phyloP scores from a whole-genome alignment of 1,140 invertebrate genomes.

The Drosophila cardini region DNA sequence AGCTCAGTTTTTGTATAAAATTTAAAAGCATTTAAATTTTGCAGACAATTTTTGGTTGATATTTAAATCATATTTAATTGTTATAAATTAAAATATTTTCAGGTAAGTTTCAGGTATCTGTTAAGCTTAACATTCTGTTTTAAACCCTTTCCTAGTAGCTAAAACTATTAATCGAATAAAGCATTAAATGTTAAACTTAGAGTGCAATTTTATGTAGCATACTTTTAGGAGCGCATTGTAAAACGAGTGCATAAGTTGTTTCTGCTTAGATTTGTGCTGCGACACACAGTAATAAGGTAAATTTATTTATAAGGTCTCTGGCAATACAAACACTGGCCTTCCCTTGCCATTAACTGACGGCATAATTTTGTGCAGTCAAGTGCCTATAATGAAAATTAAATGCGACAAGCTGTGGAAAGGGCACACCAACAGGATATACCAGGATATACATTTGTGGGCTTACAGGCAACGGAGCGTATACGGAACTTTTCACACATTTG shows the following conservation, averaged over 20 bases:
- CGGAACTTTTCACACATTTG: constrained; percentile 76
- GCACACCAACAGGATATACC: constrained; percentile 28
- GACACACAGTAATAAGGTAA: constrained; percentile 27
- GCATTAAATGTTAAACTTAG: constrained; percentile 19
- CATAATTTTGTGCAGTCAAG: constrained; percentile 70
- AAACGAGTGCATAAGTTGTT: constrained; percentile 26
- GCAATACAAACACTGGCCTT: neutral
- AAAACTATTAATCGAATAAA: neutral
- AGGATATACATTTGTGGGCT: constrained; percentile 54
- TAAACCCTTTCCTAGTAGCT: too few relatives aligned
- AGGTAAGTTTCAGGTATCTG: too few relatives aligned
- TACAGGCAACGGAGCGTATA: constrained; percentile 63
- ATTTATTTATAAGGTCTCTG: constrained; percentile 43
- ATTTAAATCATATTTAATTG: too few relatives aligned
- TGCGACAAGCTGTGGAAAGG: constrained; percentile 45
- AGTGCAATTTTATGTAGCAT: constrained; percentile 28
- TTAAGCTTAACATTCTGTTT: too few relatives aligned
- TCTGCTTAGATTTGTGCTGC: neutral
- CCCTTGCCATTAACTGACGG: neutral
- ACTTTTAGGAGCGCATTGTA: neutral
- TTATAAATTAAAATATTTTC: too few relatives aligned
- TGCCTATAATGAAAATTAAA: constrained; percentile 81
- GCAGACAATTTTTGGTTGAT: too few relatives aligned
- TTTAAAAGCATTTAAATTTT: too few relatives aligned
- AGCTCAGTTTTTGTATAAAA: too few relatives aligned